phyloP scores from a whole-genome alignment of 2,797 vertebrate genomes.

The Chanos chanos region DNA sequence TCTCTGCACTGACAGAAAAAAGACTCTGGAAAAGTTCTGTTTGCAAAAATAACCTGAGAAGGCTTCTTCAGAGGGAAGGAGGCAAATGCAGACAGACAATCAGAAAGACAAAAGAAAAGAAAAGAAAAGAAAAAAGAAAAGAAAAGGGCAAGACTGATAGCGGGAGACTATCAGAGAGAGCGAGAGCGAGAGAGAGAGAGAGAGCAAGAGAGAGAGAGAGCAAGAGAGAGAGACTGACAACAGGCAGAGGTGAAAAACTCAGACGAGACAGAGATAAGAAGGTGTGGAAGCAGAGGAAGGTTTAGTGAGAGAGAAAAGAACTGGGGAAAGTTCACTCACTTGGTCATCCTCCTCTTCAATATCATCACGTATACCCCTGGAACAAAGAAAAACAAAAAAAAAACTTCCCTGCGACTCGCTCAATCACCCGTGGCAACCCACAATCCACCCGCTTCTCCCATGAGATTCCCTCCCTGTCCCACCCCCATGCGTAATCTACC shows the following conservation, averaged over 20 bases:
- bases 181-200: too few relatives aligned
- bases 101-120: background rate
- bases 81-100: background rate
- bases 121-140: slow-evolving; percentile 28
- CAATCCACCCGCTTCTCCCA: slow-evolving; percentile 42
- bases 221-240: too few relatives aligned
- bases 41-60: slow-evolving; percentile 18
- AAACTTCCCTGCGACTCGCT: slow-evolving; percentile 99
- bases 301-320: slow-evolving; percentile 62
- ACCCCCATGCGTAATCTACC: background rate
- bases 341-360: slow-evolving; percentile 99
- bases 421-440: slow-evolving; percentile 83
- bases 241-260: background rate
- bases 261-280: slow-evolving; percentile 2
- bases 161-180: too few relatives aligned
- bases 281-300: slow-evolving; percentile 55
- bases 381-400: slow-evolving; percentile 98
- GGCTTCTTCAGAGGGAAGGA: slow-evolving; percentile 8
- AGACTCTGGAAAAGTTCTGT: slow-evolving; percentile 41
- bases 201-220: too few relatives aligned
- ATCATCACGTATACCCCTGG: slow-evolving; percentile 99
- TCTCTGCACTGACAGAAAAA: slow-evolving; percentile 9
- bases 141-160: slow-evolving; percentile 35
- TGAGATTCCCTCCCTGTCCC: background rate
- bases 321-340: slow-evolving; percentile 92